These are phyloP conservation scores for Gallinago solitaria DNA, from an alignment of 2,797 vertebrate species.

Conservation along the genomic window DNA sequence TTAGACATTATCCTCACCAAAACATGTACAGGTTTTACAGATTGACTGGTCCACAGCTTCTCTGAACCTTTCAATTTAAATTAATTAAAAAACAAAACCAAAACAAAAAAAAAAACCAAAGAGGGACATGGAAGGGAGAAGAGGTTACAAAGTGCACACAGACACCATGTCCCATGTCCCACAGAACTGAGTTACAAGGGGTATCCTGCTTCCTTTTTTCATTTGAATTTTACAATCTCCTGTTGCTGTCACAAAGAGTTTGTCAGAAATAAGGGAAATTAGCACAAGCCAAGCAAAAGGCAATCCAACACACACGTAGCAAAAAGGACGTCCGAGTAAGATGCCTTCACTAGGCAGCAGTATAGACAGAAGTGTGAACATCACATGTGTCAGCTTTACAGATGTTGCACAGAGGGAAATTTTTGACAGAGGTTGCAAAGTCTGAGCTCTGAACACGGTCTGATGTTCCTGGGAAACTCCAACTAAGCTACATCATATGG, in stretches of 20 bases:
- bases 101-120: too few species aligned
- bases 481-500: background rate
- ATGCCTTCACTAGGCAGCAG: background rate
- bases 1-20: background rate
- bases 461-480: background rate
- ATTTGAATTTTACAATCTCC: background rate
- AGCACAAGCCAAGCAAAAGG: background rate
- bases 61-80: background rate
- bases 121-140: background rate
- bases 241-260: background rate
- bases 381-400: background rate
- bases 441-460: background rate
- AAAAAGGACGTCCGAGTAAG: fast-evolving
- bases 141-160: background rate
- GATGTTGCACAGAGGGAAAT: background rate
- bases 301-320: background rate
- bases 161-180: background rate
- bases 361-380: background rate
- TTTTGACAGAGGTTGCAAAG: background rate
- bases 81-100: background rate
- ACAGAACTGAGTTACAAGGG: background rate
- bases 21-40: background rate
- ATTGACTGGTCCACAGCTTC: background rate
- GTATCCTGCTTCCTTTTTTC: background rate
- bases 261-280: background rate